These are phyloP conservation scores for Arnoldichthys spilopterus DNA, from an alignment of 2,797 vertebrate species.

Conservation along the genomic window DNA sequence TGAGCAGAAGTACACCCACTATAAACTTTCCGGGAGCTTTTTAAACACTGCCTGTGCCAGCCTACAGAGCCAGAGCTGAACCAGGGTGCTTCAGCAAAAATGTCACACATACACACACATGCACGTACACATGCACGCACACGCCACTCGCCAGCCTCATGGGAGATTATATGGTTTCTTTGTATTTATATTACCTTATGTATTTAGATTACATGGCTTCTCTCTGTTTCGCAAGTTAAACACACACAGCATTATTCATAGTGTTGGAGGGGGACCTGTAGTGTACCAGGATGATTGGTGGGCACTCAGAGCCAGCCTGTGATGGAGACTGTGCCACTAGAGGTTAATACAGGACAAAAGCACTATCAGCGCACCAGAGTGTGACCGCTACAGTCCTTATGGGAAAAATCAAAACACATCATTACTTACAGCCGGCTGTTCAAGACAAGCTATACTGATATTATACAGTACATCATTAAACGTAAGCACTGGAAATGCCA, in stretches of 20 bases:
- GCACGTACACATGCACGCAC: constrained; percentile 48
- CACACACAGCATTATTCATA: constrained; percentile 77
- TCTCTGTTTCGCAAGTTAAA: constrained; percentile 81
- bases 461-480: constrained; percentile 33
- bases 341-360: constrained; percentile 70
- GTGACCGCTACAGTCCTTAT: constrained; percentile 36
- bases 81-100: constrained; percentile 71
- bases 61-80: constrained; percentile 73
- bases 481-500: constrained; percentile 21
- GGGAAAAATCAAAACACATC: constrained; percentile 44
- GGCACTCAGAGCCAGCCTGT: constrained; percentile 41
- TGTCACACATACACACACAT: constrained; percentile 67
- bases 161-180: constrained; percentile 74
- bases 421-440: constrained; percentile 33
- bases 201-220: constrained; percentile 83
- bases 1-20: constrained; percentile 82
- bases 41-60: constrained; percentile 85
- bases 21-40: constrained; percentile 84
- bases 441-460: constrained; percentile 26
- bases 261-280: constrained; percentile 69
- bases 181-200: constrained; percentile 84
- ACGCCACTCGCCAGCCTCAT: constrained; percentile 51
- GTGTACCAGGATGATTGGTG: constrained; percentile 60
- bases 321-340: constrained; percentile 60
- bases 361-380: constrained; percentile 39